Conservation (phyloP, 2,888 invertebrate species). For the Ferdinandea cuprea region DNA sequence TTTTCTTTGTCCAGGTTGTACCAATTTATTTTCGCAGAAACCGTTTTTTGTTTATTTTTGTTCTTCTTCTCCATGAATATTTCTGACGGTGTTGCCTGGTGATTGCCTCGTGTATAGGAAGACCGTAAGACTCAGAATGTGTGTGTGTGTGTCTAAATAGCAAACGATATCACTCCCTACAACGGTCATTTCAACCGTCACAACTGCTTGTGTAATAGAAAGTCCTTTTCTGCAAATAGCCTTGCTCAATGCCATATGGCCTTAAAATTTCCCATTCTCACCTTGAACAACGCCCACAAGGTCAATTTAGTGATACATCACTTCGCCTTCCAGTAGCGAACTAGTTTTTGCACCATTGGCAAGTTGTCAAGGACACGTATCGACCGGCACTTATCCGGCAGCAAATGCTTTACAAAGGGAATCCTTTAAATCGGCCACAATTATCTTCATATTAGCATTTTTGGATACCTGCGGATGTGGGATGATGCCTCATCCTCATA, state of each 20-base stretch:
- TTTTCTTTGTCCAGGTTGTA: too few relatives aligned
- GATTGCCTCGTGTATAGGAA: too few relatives aligned
- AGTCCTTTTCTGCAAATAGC: neutral
- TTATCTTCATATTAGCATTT: neutral
- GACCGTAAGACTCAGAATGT: too few relatives aligned
- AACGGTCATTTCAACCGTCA: neutral
- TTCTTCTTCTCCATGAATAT: too few relatives aligned
- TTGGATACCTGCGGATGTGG: neutral
- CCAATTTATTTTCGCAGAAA: too few relatives aligned
- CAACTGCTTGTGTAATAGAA: neutral
- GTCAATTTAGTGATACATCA: neutral
- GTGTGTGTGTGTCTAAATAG: too few relatives aligned
- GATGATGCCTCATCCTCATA: neutral
- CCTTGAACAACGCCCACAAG: neutral
- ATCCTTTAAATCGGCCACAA: neutral
- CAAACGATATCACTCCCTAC: too few relatives aligned
- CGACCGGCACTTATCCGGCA: neutral
- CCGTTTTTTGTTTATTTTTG: too few relatives aligned
- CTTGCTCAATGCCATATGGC: neutral
- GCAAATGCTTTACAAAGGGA: neutral
- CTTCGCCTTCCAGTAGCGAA: neutral
- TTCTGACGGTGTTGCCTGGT: too few relatives aligned
- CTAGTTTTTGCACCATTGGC: neutral
- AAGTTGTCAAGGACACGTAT: neutral
- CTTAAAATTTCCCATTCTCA: neutral